Conservation (phyloP, 2,888 invertebrate species). For the Pseudococcus viburni region DNA sequence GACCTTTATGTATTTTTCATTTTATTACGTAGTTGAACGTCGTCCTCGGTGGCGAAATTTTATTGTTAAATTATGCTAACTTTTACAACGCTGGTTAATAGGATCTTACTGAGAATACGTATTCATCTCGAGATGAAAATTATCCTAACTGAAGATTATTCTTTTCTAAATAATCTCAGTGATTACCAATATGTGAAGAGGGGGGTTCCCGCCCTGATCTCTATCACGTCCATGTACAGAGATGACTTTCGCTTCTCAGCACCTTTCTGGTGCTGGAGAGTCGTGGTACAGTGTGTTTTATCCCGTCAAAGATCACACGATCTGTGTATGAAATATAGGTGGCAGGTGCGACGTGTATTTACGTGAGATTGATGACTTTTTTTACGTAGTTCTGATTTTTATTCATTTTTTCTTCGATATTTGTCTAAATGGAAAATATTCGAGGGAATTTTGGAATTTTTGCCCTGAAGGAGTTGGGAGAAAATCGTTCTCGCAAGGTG, state of each 20-base stretch:
- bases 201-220: not conserved
- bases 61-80: slow-evolving; percentile 50
- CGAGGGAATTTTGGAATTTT: too few relatives aligned
- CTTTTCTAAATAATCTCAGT: slow-evolving; percentile 37
- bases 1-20: slow-evolving; percentile 55
- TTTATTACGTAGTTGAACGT: not conserved
- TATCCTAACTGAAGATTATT: slow-evolving; percentile 1
- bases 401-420: too few relatives aligned
- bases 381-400: too few relatives aligned
- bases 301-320: slow-evolving; percentile 7
- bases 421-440: too few relatives aligned
- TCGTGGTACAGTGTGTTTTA: not conserved
- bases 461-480: too few relatives aligned
- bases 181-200: not conserved
- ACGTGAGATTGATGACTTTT: too few relatives aligned
- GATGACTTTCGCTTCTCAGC: slow-evolving; percentile 35
- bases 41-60: not conserved
- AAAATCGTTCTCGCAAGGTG: too few relatives aligned
- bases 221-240: not conserved
- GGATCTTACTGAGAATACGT: not conserved
- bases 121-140: slow-evolving; percentile 13
- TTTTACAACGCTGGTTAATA: not conserved
- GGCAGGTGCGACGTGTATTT: too few relatives aligned
- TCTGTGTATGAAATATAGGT: not conserved
- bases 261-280: not conserved